Base-by-base conservation (phyloP, 35 echinoderm and acorn worm species). In the Hemicentrotus pulcherrimus region DNA sequence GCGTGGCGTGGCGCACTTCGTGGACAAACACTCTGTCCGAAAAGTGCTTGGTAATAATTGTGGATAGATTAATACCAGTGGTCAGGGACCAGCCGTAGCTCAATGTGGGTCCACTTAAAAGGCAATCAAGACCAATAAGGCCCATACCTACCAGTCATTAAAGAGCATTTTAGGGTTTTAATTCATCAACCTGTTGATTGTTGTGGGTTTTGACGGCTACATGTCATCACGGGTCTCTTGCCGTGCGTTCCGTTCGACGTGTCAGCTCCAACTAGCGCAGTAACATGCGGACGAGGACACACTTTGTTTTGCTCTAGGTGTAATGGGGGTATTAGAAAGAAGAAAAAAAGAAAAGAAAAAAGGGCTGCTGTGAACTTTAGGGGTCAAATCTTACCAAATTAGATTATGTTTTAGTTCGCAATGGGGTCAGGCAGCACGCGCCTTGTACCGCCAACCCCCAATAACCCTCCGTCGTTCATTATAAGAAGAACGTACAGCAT, bases 361-460 rank as follows among this genome's bases (percentile, higher is more conserved):
- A n/a, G 22, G 65, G 65, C 91, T 93, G 45, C 91, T 47, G 48
- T 58, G 91, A 93, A 93, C 91, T 93, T 93, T 93, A 31, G 91
- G 47, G 91, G 91, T 93, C 91, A 93, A 5, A 93, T 93, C 48
- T 28, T 31, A 9, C 91, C 46, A 93, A 93, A 93, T 93, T 93
- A 93, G 47, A 93, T 93, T 93, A 93, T 48, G 46, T 90, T 90
- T 90, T 90, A 90, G 88, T 90, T 90, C 88, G 88, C 88, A 90
- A 47, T 45, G 88, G 88, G 88, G 88, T 90, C 88, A 90, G 12
- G 88, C 33, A 90, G 88, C 88, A 90, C 88, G 88, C 88, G 88
- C 46, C 32, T 90, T 24, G 4, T 90, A 24, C 46, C 33, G 14
- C 88, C 88, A 41, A 86, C 86, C 86, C 86, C 5, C 88, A 47